A percentile compares a stretch with the other conserved stretches of the same genome.
Evolutionary conservation across 2,888 invertebrate genomes (phyloP).

Genomic region (Luperina testacea): DNA sequence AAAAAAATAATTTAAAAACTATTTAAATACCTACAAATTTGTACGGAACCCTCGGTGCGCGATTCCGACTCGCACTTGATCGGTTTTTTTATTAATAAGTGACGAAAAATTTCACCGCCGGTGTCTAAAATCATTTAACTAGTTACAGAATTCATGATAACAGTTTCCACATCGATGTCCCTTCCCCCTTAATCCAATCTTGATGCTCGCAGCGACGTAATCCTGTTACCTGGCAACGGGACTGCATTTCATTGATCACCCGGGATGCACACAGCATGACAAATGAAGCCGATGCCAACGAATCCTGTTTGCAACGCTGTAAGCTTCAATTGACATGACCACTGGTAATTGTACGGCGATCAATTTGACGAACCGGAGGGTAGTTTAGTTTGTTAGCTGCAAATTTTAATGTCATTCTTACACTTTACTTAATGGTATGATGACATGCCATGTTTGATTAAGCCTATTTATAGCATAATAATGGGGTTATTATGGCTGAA

Average conservation of each 20-base stretch:
- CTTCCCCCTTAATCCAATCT: not conserved
- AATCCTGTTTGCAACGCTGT: constrained; percentile 2
- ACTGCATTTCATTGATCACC: not conserved
- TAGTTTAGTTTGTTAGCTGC: not conserved
- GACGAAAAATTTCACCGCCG: too few relatives aligned
- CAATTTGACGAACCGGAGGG: constrained; percentile 8
- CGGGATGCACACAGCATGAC: constrained; percentile 3
- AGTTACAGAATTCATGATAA: not conserved
- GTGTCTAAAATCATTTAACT: too few relatives aligned
- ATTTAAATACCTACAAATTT: too few relatives aligned
- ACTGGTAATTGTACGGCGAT: not conserved
- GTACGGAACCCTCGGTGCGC: too few relatives aligned
- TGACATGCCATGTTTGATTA: constrained; percentile 18
- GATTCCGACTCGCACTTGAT: too few relatives aligned
- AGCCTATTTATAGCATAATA: not conserved
- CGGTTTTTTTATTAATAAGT: not conserved
- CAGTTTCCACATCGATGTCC: not conserved
- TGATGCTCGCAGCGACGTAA: not conserved
- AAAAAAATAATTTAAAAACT: too few relatives aligned
- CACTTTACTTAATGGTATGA: constrained; percentile 6
- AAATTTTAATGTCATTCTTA: constrained; percentile 1
- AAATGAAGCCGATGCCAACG: constrained; percentile 5
- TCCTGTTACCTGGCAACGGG: constrained; percentile 7
- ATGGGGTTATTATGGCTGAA: constrained; percentile 1
- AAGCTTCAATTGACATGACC: constrained; percentile 1